Evolutionary conservation across 2,797 vertebrate genomes (phyloP).

Genomic region (Pogoniulus pusillus): DNA sequence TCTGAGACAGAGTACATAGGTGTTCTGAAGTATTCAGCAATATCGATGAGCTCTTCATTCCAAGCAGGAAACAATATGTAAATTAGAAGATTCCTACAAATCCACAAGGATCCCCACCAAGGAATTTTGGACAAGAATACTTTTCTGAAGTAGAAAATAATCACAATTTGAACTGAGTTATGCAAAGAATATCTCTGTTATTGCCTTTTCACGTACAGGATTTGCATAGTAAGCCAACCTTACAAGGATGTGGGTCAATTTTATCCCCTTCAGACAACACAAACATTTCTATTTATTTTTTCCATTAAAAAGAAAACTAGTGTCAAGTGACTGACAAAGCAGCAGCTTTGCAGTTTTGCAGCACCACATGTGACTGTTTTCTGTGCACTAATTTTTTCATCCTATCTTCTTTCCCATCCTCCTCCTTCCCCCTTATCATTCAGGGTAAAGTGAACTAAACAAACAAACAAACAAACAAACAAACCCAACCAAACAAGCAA

Average conservation of each 20-base stretch:
- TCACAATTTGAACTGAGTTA: not conserved
- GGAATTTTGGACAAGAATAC: slow-evolving; percentile 16
- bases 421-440: not conserved
- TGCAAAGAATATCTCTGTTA: not conserved
- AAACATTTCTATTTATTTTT: not conserved
- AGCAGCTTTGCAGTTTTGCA: not conserved
- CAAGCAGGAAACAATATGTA: not conserved
- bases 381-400: not conserved
- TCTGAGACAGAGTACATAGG: not conserved
- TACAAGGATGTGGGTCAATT: not conserved
- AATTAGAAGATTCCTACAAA: slow-evolving; percentile 24
- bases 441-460: not conserved
- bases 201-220: not conserved
- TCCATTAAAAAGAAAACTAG: not conserved
- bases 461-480: too few relatives aligned
- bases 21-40: not conserved
- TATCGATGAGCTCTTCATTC: not conserved
- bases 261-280: not conserved
- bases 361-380: not conserved
- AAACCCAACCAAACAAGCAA: not conserved
- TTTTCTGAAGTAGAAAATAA: not conserved
- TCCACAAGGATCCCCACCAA: not conserved
- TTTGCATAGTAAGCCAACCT: not conserved
- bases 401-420: not conserved
- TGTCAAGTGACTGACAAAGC: not conserved